Base-by-base conservation (phyloP, 2,888 invertebrate species). In the Euproctis similis region DNA sequence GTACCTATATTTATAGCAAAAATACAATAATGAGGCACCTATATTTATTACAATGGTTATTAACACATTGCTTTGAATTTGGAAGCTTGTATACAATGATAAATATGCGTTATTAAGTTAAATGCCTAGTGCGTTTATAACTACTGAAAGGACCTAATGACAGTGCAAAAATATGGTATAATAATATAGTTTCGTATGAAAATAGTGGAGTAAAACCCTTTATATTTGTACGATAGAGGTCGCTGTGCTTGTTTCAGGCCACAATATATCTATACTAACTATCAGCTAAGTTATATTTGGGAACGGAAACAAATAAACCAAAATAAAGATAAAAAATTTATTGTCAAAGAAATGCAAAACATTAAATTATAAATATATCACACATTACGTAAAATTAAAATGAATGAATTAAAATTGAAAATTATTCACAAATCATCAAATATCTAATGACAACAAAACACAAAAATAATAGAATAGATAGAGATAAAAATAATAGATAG, bases 121-220 rank as follows among this genome's bases (percentile, higher is more conserved):
- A n/a, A n/a, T n/a, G n/a, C n/a, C n/a, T n/a, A n/a, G n/a, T n/a
- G n/a, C n/a, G n/a, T n/a, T n/a, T n/a, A n/a, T n/a, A n/a, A n/a
- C n/a, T n/a, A n/a, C n/a, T n/a, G n/a, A n/a, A n/a, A n/a, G n/a
- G n/a, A 59, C 8, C 65, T 71, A 9, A 42, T 46, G 53, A 59
- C 42, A 49, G 80, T 82, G 81, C 80, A 81, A 82, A 82, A 82
- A 82, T 81, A 81, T 53, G 24, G 58, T 59, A 49, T n/a, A n/a
- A n/a, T n/a, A n/a, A n/a, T 59, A 62, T 65, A 46, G 53, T 64
- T 47, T 64, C 52, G 47, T 71, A 75, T 63, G 65, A 82, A 78
- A 81, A 82, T 81, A 81, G 22, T 53, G 62, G 58, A 63, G 63
- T 57, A 65, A 38, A 10, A 9, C 10, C 9, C 9, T 6, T 8